These are phyloP conservation scores for Sanderia malayensis DNA, from an alignment of 30 jellyfish, hydroid and myxozoan species.

Conservation along the genomic window DNA sequence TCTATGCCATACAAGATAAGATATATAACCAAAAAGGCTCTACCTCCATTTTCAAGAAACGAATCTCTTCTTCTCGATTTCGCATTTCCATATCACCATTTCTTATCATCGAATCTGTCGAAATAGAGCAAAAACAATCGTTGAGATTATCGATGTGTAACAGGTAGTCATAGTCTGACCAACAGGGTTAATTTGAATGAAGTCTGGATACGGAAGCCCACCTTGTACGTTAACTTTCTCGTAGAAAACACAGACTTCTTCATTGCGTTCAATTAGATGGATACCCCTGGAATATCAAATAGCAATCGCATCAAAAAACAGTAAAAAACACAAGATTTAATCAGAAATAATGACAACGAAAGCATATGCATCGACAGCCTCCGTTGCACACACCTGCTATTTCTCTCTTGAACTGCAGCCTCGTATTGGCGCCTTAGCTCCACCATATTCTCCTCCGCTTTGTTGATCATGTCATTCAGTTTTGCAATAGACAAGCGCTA, in stretches of 20 bases:
- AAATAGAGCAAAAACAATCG: too few species aligned
- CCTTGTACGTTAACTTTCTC: conserved; percentile 88
- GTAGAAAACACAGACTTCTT: conserved; percentile 86
- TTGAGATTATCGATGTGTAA: too few species aligned
- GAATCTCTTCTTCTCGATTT: conserved; percentile 83
- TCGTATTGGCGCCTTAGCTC: conserved; percentile 77
- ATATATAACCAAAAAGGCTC: too few species aligned
- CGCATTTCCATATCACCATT: conserved; percentile 83
- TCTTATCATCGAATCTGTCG: conserved; percentile 62
- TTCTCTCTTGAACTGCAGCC: conserved; percentile 80
- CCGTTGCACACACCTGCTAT: conserved; percentile 69
- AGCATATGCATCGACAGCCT: too few species aligned
- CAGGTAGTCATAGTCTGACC: too few species aligned
- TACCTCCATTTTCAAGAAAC: conserved; percentile 85
- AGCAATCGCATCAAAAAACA: not conserved
- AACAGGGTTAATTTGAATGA: too few species aligned
- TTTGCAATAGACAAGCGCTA: conserved; percentile 77
- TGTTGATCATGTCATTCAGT: conserved; percentile 78
- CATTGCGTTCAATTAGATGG: conserved; percentile 84
- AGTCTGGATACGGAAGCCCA: too few species aligned
- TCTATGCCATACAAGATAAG: too few species aligned
- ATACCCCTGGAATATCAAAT: conserved; percentile 49
- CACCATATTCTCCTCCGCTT: conserved; percentile 84
- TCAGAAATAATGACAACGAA: not conserved
- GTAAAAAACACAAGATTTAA: not conserved